Base-by-base conservation (phyloP, 2,888 invertebrate genomes). In the Hemistola chrysoprasaria region DNA sequence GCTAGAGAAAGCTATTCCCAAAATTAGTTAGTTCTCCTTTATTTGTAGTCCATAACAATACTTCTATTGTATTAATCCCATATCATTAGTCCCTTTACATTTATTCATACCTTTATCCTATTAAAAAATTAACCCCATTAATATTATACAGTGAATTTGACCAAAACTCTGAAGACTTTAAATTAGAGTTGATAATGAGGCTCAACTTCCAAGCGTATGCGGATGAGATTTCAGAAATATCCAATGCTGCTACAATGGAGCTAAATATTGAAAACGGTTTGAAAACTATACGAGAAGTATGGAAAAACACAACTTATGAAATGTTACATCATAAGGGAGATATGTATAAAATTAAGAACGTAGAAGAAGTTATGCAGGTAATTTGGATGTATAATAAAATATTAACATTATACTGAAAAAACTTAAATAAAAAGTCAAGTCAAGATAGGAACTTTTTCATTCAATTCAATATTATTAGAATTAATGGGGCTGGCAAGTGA, bases 171-270 rank as follows among this genome's bases (percentile, higher is more conserved):
- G 90, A 92, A 34, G 92, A 92, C 31, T 97, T 97, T 65, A 97
- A 95, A 37, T 78, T 97, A 50, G 95, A 95, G 49, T 85, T 92
- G 16, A 95, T 97, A 43, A 94, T 96, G 62, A 90, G 92, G 11
- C 91, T 95, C 80, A 93, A 95, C 59, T 93, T 97, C 86, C 95
- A 96, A 86, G 92, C 93, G 33, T 95, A 91, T 70, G 93, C 94
- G 4, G 96, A 97, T 4, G 93, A 95, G 46, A 96, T 97, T 55
- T 91, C 92, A 53, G 96, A 97, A 62, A 94, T 97, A 56, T 96
- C 97, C 0, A 94, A 93, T 56, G 94, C 96, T 1, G 97, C 97
- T 6, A 95, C 95, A 1, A 96, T 97, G 93, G 97, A 97, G 75
- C 72, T 96, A 33, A 93, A 93, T 56, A 96, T 97, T 59, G 97